These are phyloP conservation scores for Microctenopoma stevenorrisi DNA, from an alignment of 2,797 vertebrate species.

Conservation along the genomic window DNA sequence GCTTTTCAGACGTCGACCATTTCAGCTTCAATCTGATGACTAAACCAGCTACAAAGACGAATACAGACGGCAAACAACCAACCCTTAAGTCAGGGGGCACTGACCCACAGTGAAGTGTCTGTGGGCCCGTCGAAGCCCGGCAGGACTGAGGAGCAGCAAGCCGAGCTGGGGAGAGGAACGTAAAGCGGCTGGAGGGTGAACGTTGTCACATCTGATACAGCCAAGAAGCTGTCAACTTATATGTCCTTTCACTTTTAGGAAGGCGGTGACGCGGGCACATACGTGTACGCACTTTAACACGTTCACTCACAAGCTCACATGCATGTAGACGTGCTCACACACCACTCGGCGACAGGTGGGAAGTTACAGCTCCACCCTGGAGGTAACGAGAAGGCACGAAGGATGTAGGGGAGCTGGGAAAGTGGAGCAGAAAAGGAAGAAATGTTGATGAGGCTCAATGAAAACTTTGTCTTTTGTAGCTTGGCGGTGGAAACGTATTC, in stretches of 20 bases:
- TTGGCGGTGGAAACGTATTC: background rate
- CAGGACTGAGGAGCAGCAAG: constrained; percentile 26
- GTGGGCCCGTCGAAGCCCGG: constrained; percentile 20
- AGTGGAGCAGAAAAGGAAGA: constrained; percentile 15
- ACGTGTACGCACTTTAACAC: constrained; percentile 26
- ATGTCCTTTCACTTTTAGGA: constrained; percentile 38
- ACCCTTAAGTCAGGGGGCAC: constrained; percentile 34
- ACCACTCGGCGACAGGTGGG: constrained; percentile 40
- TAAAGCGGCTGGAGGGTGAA: constrained; percentile 41
- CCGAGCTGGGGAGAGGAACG: constrained; percentile 32
- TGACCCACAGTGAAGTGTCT: constrained; percentile 65
- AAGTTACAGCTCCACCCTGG: constrained; percentile 49
- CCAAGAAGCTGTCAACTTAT: constrained; percentile 41
- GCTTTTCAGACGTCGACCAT: constrained; percentile 20
- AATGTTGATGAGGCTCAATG: constrained; percentile 24
- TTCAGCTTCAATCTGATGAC: constrained; percentile 26
- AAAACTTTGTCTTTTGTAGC: constrained; percentile 12
- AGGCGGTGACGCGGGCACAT: constrained; percentile 7
- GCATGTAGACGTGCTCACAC: constrained; percentile 16
- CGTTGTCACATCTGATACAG: constrained; percentile 59
- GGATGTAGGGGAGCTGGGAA: constrained; percentile 17
- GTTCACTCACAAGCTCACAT: constrained; percentile 8
- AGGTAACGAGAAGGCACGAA: constrained; percentile 30
- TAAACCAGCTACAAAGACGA: constrained; percentile 13
- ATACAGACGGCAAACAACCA: constrained; percentile 19